Conservation (phyloP, 2,888 invertebrate genomes). For the Chirona hameri region DNA sequence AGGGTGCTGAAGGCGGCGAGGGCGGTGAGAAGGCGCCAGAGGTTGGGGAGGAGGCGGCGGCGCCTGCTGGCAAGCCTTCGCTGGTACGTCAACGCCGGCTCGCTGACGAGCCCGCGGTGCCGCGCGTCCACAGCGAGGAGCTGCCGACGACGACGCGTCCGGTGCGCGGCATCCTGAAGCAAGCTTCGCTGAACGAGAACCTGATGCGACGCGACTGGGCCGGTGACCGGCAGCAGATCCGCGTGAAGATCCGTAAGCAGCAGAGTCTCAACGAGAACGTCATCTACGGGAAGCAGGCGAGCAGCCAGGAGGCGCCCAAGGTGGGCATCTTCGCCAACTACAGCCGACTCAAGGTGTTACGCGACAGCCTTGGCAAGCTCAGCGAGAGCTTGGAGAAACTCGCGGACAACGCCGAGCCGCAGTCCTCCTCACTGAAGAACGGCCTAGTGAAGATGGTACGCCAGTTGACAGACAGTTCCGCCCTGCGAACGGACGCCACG, state of each 20-base stretch:
- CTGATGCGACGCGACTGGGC: slow-evolving; percentile 58
- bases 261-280: slow-evolving; percentile 32
- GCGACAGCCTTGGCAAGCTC: slow-evolving; percentile 39
- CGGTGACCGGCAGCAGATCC: slow-evolving; percentile 55
- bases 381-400: slow-evolving; percentile 32
- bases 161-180: slow-evolving; percentile 62
- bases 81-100: neutral
- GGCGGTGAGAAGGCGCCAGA: neutral
- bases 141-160: neutral
- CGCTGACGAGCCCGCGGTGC: neutral
- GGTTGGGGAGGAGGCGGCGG: neutral
- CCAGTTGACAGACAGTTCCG: slow-evolving; percentile 38
- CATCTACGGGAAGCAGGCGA: neutral
- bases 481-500: slow-evolving; percentile 32
- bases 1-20: neutral
- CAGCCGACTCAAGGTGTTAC: slow-evolving; percentile 39
- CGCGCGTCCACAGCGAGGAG: neutral
- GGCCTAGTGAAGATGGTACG: slow-evolving; percentile 38
- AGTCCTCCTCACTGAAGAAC: slow-evolving; percentile 69
- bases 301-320: neutral
- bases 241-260: slow-evolving; percentile 52
- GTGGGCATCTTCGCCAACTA: slow-evolving; percentile 34
- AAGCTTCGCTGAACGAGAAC: slow-evolving; percentile 83
- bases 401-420: slow-evolving; percentile 49
- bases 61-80: neutral